Evolutionary conservation across 2,888 invertebrate genomes (phyloP).

Genomic region (Lasioglossum malachurum): DNA sequence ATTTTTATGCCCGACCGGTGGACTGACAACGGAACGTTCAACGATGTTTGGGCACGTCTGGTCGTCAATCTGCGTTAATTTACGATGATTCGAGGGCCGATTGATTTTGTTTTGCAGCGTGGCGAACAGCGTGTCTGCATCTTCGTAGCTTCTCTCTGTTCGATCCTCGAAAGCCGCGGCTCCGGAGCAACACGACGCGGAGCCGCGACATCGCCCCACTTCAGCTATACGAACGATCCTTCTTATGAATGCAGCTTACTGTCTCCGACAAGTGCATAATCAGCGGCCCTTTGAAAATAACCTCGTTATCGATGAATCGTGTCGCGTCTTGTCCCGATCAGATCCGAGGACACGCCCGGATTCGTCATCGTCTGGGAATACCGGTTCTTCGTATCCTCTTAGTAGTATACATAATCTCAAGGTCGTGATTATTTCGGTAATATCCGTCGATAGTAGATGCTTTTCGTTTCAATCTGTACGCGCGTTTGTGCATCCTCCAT

Average conservation of each 20-base stretch:
- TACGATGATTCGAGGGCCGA: constrained; percentile 81
- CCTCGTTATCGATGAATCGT: constrained; percentile 64
- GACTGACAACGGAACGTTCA: constrained; percentile 66
- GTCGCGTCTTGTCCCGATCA: constrained; percentile 68
- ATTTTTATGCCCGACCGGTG: constrained; percentile 76
- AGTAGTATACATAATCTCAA: background rate
- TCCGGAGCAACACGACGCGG: constrained; percentile 10
- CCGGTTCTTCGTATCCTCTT: constrained; percentile 61
- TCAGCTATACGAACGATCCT: constrained; percentile 58
- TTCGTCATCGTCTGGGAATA: constrained; percentile 74
- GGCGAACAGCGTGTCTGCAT: constrained; percentile 44
- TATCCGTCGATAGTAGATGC: background rate
- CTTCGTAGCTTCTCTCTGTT: background rate
- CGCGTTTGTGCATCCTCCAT: background rate
- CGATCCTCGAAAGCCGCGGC: constrained; percentile 32
- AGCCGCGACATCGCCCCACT: constrained; percentile 56
- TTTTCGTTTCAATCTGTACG: background rate
- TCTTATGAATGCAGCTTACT: constrained; percentile 75
- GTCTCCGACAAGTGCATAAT: constrained; percentile 68
- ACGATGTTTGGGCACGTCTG: constrained; percentile 68
- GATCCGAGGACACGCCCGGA: constrained; percentile 75
- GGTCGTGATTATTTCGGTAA: background rate
- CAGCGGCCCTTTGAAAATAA: constrained; percentile 62
- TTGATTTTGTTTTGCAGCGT: constrained; percentile 76
- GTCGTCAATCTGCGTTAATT: constrained; percentile 78